Percentiles rank a stretch among this genome's conserved stretches.
Conservation (phyloP, 2,113 vertebrate species). For the Siphamia tubifer region DNA sequence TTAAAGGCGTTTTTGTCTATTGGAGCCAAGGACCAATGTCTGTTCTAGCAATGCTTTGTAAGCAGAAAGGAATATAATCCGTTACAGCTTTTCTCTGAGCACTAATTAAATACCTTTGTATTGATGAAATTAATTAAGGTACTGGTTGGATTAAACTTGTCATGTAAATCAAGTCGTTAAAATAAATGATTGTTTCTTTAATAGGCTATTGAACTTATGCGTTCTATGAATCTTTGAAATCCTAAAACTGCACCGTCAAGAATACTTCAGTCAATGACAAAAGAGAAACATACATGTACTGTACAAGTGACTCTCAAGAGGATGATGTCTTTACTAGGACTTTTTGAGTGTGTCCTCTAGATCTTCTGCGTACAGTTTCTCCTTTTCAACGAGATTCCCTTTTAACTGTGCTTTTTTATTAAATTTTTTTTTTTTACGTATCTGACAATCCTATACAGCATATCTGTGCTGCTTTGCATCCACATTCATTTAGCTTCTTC, state of each 20-base stretch:
- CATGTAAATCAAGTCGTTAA: not conserved
- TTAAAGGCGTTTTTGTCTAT: not conserved
- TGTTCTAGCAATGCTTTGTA: not conserved
- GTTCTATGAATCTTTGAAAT: not conserved
- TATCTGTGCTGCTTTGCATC: no score
- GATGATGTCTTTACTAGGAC: no score
- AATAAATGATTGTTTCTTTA: conserved; percentile 1
- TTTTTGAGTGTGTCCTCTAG: no score
- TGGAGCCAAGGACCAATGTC: not conserved
- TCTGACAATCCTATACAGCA: no score
- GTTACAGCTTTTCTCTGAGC: conserved; percentile 9
- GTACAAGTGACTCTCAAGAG: not conserved
- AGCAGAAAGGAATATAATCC: conserved; percentile 8
- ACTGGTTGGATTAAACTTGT: conserved; percentile 2
- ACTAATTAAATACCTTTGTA: conserved; percentile 21
- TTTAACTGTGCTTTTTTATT: no score
- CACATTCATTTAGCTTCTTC: no score
- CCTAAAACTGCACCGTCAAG: not conserved
- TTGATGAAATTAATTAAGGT: conserved; percentile 21
- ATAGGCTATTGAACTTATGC: not conserved
- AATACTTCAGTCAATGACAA: not conserved
- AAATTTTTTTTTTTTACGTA: no score
- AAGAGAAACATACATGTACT: not conserved
- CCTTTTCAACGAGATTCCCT: no score
- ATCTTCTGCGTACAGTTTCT: no score